A percentile compares a stretch with the other conserved stretches of the same genome.
These are phyloP conservation scores for Mustela nigripes DNA, from an alignment of 2,113 vertebrate genomes.

Conservation along the genomic window DNA sequence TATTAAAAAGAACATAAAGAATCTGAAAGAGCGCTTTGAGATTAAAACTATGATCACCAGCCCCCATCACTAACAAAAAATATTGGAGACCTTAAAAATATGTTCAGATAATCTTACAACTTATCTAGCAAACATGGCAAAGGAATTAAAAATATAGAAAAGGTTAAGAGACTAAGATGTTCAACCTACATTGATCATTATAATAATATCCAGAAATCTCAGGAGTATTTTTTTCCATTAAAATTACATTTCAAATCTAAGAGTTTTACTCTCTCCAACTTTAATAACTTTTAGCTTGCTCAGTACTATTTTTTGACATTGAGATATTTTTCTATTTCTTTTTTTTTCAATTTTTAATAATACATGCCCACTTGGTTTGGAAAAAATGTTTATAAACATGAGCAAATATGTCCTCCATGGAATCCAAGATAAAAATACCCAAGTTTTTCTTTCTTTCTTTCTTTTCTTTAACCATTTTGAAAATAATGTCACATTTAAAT, in stretches of 20 bases:
- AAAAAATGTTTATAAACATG: neutral
- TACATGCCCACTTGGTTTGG: neutral
- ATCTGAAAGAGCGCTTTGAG: neutral
- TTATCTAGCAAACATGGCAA: neutral
- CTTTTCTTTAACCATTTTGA: neutral
- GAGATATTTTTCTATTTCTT: neutral
- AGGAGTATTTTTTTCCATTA: neutral
- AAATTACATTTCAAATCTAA: neutral
- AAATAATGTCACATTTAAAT: neutral
- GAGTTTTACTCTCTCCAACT: neutral
- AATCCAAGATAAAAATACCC: neutral
- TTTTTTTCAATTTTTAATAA: neutral
- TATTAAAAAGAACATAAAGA: neutral
- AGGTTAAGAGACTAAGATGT: neutral
- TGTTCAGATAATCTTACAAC: neutral
- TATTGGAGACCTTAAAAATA: neutral
- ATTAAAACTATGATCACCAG: neutral
- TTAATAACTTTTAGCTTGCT: neutral
- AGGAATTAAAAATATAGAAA: neutral
- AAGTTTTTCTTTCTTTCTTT: neutral
- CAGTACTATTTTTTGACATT: neutral
- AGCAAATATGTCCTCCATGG: neutral
- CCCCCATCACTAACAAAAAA: neutral
- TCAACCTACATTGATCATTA: neutral
- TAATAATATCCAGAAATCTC: neutral